Evolutionary conservation across 2,888 invertebrate genomes (phyloP).

Genomic region (Dorcus parallelipipedus): DNA sequence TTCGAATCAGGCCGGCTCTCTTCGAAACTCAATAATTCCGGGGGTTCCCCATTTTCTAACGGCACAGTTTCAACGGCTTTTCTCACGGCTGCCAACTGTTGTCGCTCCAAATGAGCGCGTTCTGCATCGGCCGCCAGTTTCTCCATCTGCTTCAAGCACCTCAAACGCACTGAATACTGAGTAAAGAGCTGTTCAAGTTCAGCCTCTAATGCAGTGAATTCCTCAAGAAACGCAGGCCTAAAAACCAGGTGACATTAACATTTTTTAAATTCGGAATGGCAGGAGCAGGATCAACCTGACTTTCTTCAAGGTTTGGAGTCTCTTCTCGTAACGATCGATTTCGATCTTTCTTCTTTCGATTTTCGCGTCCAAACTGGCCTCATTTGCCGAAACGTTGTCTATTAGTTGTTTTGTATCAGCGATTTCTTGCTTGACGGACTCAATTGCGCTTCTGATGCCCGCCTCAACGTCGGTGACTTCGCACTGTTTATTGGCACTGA

Average conservation of each 20-base stretch:
- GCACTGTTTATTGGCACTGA: conserved; percentile 77
- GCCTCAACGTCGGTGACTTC: conserved; percentile 81
- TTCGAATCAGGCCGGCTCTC: conserved; percentile 30
- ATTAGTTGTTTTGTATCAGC: conserved; percentile 72
- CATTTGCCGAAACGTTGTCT: conserved; percentile 83
- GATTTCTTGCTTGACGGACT: conserved; percentile 65
- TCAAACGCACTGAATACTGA: conserved; percentile 82
- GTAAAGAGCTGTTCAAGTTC: conserved; percentile 83
- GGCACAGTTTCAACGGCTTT: conserved; percentile 57
- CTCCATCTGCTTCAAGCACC: conserved; percentile 85
- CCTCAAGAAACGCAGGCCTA: conserved; percentile 94
- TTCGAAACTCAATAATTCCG: conserved; percentile 35
- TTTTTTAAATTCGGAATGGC: no score
- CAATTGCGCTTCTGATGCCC: conserved; percentile 72
- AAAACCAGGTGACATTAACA: conserved; percentile 6
- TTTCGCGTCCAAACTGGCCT: conserved; percentile 85
- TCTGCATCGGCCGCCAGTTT: conserved; percentile 81
- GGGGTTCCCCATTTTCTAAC: conserved; percentile 34
- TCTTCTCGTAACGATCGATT: conserved; percentile 87
- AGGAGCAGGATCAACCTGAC: conserved; percentile 62
- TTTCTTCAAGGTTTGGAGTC: conserved; percentile 89
- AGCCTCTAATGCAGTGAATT: conserved; percentile 83
- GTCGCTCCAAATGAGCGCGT: conserved; percentile 71
- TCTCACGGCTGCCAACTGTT: conserved; percentile 52
- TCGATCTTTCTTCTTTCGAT: conserved; percentile 88